A percentile compares a stretch with the other conserved stretches of the same genome.
Evolutionary conservation across 2,113 vertebrate species (phyloP).

Genomic region (Mormyrus lacerda): DNA sequence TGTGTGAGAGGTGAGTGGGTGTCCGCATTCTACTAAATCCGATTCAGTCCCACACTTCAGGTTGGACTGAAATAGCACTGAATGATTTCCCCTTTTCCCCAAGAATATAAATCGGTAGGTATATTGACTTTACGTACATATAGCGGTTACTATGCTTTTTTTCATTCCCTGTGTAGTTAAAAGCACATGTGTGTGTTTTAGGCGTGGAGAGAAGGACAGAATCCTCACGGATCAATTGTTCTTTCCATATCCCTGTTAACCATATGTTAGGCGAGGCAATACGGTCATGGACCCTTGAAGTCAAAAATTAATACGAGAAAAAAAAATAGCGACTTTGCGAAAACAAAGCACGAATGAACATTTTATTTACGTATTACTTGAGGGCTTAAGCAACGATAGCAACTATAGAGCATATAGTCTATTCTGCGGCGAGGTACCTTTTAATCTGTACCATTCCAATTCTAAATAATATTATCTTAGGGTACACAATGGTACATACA

Average conservation of each 20-base stretch:
- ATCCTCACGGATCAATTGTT: conserved; percentile 59
- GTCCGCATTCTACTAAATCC: conserved; percentile 59
- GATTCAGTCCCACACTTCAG: conserved; percentile 18
- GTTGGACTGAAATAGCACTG: background rate
- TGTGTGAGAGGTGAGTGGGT: conserved; percentile 78
- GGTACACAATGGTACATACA: background rate
- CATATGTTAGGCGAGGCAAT: conserved; percentile 53
- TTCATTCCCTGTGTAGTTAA: background rate
- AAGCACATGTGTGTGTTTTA: background rate
- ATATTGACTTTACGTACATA: background rate
- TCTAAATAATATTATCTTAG: background rate
- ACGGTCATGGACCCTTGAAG: background rate
- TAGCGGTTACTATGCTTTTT: background rate
- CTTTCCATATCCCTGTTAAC: conserved; percentile 55
- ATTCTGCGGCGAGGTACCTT: background rate
- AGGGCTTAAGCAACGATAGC: background rate
- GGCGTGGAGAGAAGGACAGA: conserved; percentile 3
- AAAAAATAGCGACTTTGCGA: background rate
- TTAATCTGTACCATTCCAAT: background rate
- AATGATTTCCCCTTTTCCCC: background rate
- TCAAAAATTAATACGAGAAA: background rate
- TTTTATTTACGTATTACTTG: background rate
- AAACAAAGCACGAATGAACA: background rate
- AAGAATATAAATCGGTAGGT: background rate
- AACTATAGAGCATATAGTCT: background rate